Evolutionary conservation across 2,888 invertebrate species (phyloP).

Genomic region (Lagria hirta): DNA sequence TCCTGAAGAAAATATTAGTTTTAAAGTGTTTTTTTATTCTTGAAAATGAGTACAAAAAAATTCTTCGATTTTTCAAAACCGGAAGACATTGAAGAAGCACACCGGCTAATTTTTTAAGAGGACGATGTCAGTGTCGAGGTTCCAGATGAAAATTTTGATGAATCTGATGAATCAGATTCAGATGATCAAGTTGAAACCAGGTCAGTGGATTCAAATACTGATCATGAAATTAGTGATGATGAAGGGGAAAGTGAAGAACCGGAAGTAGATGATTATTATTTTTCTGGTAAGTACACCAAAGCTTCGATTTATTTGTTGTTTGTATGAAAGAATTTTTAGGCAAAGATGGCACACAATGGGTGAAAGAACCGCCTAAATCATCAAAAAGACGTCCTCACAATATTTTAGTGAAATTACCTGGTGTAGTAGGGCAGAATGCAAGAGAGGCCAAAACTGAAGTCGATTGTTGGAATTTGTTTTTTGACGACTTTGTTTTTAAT

Average conservation of each 20-base stretch:
- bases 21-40: too few relatives aligned
- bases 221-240: background rate
- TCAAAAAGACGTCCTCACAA: constrained; percentile 1
- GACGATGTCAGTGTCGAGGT: background rate
- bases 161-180: constrained; percentile 3
- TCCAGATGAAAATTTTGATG: constrained; percentile 4
- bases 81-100: constrained; percentile 3
- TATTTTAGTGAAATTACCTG: constrained; percentile 6
- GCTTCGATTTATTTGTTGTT: too few relatives aligned
- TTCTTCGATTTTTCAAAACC: constrained; percentile 3
- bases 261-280: too few relatives aligned
- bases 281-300: too few relatives aligned
- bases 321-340: too few relatives aligned
- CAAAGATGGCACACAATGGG: constrained; percentile 4
- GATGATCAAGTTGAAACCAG: background rate
- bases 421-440: constrained; percentile 11
- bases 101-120: constrained; percentile 1
- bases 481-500: constrained; percentile 9
- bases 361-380: constrained; percentile 1
- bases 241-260: background rate
- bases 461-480: constrained; percentile 23
- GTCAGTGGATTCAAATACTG: background rate
- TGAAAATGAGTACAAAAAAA: too few relatives aligned
- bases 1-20: too few relatives aligned
- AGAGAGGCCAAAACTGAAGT: constrained; percentile 17